These are phyloP conservation scores for Gopherus flavomarginatus DNA, from an alignment of 2,113 vertebrate genomes.

Conservation along the genomic window DNA sequence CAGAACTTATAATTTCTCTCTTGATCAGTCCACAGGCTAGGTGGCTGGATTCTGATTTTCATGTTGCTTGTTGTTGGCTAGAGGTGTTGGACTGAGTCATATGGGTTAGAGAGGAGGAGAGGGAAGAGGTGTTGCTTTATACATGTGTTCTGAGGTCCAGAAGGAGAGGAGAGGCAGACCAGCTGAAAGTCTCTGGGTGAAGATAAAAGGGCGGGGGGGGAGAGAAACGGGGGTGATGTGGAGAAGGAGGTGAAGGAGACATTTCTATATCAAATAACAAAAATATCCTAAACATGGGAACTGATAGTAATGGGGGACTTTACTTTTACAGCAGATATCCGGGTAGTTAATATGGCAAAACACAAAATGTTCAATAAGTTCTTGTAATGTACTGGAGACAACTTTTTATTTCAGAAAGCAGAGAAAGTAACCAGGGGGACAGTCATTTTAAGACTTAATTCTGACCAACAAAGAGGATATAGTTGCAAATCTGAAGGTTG, in stretches of 20 bases:
- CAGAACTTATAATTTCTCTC: background rate
- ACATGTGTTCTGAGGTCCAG: background rate
- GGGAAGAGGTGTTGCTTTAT: background rate
- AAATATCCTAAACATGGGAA: too few species aligned
- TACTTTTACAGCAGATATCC: too few species aligned
- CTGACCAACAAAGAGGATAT: background rate
- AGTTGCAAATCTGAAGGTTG: background rate
- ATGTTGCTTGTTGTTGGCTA: background rate
- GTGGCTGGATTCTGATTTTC: fast-evolving
- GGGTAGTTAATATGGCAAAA: too few species aligned
- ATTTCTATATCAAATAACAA: too few species aligned
- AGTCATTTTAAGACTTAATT: background rate
- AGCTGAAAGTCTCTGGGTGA: background rate
- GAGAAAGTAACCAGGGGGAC: background rate
- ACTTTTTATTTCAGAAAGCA: background rate
- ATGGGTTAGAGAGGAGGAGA: fast-evolving
- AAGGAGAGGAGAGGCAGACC: background rate
- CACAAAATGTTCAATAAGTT: too few species aligned
- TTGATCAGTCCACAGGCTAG: fast-evolving
- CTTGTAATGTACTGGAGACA: too few species aligned
- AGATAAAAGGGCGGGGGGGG: background rate
- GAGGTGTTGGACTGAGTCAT: background rate
- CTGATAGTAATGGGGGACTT: too few species aligned
- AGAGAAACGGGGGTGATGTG: background rate
- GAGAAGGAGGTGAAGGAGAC: too few species aligned